A percentile compares a stretch with the other conserved stretches of the same genome.
phyloP scores from a whole-genome alignment of 2,113 vertebrate genomes.

The Zapus hudsonius region DNA sequence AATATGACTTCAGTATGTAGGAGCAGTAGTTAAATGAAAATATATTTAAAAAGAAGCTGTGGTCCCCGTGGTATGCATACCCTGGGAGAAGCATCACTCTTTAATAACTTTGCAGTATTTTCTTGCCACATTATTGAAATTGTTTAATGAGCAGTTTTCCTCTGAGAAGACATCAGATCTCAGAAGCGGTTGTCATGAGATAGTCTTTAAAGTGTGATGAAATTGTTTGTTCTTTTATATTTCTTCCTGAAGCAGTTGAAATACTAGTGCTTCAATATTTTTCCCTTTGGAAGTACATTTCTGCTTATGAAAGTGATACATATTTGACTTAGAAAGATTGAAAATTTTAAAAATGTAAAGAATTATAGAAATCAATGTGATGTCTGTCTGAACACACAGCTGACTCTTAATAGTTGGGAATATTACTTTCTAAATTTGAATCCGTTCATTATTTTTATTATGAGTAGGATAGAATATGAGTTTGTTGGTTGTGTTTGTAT shows the following conservation, averaged over 20 bases:
- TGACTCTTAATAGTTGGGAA: neutral
- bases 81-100: slow-evolving; percentile 75
- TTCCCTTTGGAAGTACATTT: slow-evolving; percentile 8
- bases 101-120: slow-evolving; percentile 81
- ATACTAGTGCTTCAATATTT: neutral
- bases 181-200: slow-evolving; percentile 73
- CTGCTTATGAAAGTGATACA: slow-evolving; percentile 31
- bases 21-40: slow-evolving; percentile 78
- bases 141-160: slow-evolving; percentile 83
- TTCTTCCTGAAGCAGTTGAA: slow-evolving; percentile 39
- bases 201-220: slow-evolving; percentile 73
- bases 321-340: neutral
- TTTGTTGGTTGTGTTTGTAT: neutral
- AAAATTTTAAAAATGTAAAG: slow-evolving; percentile 15
- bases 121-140: slow-evolving; percentile 78
- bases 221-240: slow-evolving; percentile 72
- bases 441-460: neutral
- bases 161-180: slow-evolving; percentile 75
- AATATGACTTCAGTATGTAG: slow-evolving; percentile 33
- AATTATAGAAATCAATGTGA: neutral
- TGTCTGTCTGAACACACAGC: neutral
- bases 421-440: neutral
- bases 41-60: slow-evolving; percentile 78
- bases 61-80: slow-evolving; percentile 66
- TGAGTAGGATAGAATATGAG: neutral